phyloP scores from a whole-genome alignment of 2,797 vertebrate species.

The Sebastes minor region DNA sequence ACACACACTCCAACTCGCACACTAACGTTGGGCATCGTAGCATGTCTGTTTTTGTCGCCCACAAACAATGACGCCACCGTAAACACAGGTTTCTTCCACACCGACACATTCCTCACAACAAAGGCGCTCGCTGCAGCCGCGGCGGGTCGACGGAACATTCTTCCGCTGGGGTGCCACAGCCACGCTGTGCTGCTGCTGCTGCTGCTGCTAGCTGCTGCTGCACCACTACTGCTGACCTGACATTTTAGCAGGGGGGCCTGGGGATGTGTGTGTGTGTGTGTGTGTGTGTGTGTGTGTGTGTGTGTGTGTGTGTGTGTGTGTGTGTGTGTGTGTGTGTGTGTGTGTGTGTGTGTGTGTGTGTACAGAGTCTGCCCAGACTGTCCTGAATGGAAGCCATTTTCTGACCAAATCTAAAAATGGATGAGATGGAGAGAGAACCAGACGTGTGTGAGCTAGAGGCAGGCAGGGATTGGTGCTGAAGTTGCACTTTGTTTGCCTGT shows the following conservation, averaged over 20 bases:
- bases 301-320: conserved; percentile 18
- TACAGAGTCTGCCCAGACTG: conserved; percentile 20
- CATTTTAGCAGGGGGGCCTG: conserved; percentile 47
- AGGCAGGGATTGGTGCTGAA: conserved; percentile 21
- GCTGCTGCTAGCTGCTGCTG: conserved; percentile 24
- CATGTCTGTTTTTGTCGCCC: conserved; percentile 19
- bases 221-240: conserved; percentile 67
- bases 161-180: conserved; percentile 27
- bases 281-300: conserved; percentile 9
- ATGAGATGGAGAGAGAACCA: conserved; percentile 5
- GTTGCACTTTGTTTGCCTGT: conserved; percentile 42
- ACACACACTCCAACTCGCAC: too few species aligned
- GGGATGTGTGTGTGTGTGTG: neutral
- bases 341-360: conserved; percentile 15
- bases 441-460: neutral
- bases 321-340: neutral
- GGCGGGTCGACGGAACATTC: conserved; percentile 40
- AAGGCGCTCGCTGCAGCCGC: conserved; percentile 47
- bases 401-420: conserved; percentile 23
- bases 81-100: conserved; percentile 53
- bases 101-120: conserved; percentile 75
- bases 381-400: conserved; percentile 38
- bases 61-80: conserved; percentile 39
- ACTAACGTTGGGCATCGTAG: neutral
- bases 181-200: conserved; percentile 44